Conservation (phyloP, 2,888 invertebrate species). For the Steinernema hermaphroditum region DNA sequence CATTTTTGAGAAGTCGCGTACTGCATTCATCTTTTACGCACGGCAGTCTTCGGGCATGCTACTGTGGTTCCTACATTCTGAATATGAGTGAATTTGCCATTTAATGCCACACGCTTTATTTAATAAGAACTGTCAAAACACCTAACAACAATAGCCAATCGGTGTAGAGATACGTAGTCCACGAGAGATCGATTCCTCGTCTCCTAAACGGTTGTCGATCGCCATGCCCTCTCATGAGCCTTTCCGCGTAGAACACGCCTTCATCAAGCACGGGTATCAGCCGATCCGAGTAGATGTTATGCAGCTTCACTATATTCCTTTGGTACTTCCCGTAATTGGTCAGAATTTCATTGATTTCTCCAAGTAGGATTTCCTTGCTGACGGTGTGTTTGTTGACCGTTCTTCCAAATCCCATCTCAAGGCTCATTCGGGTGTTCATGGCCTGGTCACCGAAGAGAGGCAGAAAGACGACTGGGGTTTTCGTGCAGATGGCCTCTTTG, state of each 20-base stretch:
- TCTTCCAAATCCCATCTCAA: conserved; percentile 33
- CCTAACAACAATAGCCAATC: neutral
- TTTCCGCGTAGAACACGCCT: conserved; percentile 9
- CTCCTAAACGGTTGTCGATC: neutral
- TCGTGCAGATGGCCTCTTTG: conserved; percentile 35
- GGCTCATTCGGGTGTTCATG: conserved; percentile 34
- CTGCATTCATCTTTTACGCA: too few species aligned
- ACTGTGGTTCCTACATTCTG: too few species aligned
- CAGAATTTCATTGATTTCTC: neutral
- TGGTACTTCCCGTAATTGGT: neutral
- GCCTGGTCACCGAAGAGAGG: conserved; percentile 35
- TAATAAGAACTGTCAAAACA: too few species aligned
- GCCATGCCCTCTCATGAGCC: neutral
- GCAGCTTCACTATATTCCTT: neutral
- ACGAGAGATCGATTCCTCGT: neutral
- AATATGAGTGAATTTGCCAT: too few species aligned
- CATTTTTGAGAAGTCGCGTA: too few species aligned
- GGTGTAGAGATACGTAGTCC: neutral
- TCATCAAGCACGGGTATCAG: neutral
- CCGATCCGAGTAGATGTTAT: neutral
- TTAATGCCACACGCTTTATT: too few species aligned
- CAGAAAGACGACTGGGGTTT: conserved; percentile 31
- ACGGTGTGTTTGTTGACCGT: conserved; percentile 34
- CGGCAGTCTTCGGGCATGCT: too few species aligned
- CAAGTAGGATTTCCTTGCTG: neutral